Evolutionary conservation across 2,797 vertebrate genomes (phyloP), one percentile per base, ranked within the genome.

Genomic region (Manis crassicaudata): DNA sequence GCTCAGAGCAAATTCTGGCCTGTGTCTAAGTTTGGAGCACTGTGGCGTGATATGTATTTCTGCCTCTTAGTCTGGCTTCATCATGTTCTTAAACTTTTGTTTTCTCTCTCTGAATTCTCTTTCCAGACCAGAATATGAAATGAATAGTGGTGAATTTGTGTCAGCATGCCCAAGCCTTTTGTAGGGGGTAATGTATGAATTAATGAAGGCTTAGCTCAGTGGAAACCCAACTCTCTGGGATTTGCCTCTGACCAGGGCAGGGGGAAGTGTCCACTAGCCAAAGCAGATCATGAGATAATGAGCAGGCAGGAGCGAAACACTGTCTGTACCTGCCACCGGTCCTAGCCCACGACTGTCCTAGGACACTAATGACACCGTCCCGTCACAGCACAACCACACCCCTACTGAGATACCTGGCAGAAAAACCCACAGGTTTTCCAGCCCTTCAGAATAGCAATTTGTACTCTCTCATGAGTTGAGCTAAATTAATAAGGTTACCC

Each of bases 11-110:
- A 35, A 21, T 21, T 73, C 67, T 75, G 82, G 65, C 11, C 25
- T 46, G 23, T 0, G 9, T 17, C 50, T 13, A 17, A 20, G n/a
- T 10, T 0, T 0, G 32, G 68, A 67, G 46, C 60, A 46, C 5
- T 16, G 1, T 3, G 25, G 13, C 17, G 0, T 23, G 81, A 32
- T 1, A 12, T 13, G 32, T 27, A 4, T 13, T 46, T 46, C n/a
- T n/a, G 0, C 10, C 0, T 85, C 54, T 65, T 37, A 72, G 29
- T 82, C 62, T 6, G 3, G 40, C 32, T 73, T 72, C n/a, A 43
- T 62, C n/a, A 1, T 40, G 63, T 77, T 83, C n/a, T 29, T 79
- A 46, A 75, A 54, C 23, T 16, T 81, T 35, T 40, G 14, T 40
- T 43, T 23, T 82, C 67, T 85, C 9, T 40, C 67, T 9, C 10